These are phyloP conservation scores for Chrysocyon brachyurus DNA, from an alignment of 2,797 vertebrate genomes.

Conservation along the genomic window DNA sequence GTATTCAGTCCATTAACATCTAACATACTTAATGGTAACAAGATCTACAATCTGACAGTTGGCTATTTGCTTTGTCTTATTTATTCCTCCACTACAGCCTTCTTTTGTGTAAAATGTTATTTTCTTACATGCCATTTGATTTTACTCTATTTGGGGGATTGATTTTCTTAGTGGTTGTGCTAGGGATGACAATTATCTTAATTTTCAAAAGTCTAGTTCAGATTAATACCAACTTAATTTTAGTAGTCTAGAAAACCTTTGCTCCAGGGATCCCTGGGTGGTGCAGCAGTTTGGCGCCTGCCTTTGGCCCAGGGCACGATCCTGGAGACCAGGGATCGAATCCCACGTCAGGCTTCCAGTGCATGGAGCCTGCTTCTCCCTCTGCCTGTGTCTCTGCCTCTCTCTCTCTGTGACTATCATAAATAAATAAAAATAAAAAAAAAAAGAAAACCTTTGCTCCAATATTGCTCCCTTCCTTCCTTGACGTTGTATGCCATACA, in stretches of 20 bases:
- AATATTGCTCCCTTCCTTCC: neutral
- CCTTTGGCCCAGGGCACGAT: too few relatives aligned
- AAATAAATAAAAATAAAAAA: too few relatives aligned
- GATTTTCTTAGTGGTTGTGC: neutral
- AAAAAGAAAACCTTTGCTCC: neutral
- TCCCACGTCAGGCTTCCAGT: too few relatives aligned
- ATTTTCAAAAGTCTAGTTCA: neutral
- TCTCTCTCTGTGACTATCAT: too few relatives aligned
- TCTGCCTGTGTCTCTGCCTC: too few relatives aligned
- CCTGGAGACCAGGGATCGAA: too few relatives aligned
- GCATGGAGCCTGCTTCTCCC: too few relatives aligned
- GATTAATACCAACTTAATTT: neutral
- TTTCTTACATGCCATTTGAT: neutral
- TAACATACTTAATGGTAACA: neutral
- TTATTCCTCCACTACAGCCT: neutral
- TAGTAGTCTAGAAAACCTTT: neutral
- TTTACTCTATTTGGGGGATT: neutral
- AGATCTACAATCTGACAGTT: neutral
- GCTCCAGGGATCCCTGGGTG: neutral
- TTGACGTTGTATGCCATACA: neutral
- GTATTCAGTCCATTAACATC: neutral
- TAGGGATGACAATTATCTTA: neutral
- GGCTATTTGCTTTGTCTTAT: neutral
- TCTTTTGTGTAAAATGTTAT: neutral
- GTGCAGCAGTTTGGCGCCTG: too few relatives aligned